Evolutionary conservation across 1,140 invertebrate genomes (phyloP).

Genomic region (Eumaeus atala): DNA sequence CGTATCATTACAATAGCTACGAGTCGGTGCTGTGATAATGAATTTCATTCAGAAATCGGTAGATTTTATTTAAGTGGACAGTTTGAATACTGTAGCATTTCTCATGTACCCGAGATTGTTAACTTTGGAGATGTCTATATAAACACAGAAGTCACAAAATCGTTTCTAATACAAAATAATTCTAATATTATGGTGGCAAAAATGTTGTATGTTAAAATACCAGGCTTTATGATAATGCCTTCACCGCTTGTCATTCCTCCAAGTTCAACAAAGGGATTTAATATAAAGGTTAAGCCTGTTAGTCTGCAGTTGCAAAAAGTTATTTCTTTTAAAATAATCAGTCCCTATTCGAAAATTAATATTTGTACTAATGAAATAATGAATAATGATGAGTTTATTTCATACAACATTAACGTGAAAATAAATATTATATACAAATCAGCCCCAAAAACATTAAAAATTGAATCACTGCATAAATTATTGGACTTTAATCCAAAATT

Average conservation of each 20-base stretch:
- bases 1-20: constrained; percentile 53
- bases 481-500: constrained; percentile 37
- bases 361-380: too few species aligned
- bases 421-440: constrained; percentile 36
- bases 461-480: constrained; percentile 55
- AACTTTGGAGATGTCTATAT: constrained; percentile 50
- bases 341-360: constrained; percentile 32
- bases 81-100: constrained; percentile 48
- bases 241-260: constrained; percentile 39
- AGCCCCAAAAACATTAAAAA: constrained; percentile 22
- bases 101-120: constrained; percentile 42
- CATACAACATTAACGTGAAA: constrained; percentile 36
- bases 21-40: constrained; percentile 47
- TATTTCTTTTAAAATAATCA: constrained; percentile 45
- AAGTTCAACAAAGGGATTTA: constrained; percentile 40
- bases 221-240: constrained; percentile 43
- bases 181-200: constrained; percentile 41
- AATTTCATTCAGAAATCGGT: constrained; percentile 55
- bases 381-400: constrained; percentile 22
- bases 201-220: constrained; percentile 40
- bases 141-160: constrained; percentile 39
- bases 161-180: constrained; percentile 45
- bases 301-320: constrained; percentile 37
- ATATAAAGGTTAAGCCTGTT: constrained; percentile 42
- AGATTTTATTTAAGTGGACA: constrained; percentile 58